phyloP scores from a whole-genome alignment of 2,797 vertebrate genomes.

The Anomalospiza imberbis region DNA sequence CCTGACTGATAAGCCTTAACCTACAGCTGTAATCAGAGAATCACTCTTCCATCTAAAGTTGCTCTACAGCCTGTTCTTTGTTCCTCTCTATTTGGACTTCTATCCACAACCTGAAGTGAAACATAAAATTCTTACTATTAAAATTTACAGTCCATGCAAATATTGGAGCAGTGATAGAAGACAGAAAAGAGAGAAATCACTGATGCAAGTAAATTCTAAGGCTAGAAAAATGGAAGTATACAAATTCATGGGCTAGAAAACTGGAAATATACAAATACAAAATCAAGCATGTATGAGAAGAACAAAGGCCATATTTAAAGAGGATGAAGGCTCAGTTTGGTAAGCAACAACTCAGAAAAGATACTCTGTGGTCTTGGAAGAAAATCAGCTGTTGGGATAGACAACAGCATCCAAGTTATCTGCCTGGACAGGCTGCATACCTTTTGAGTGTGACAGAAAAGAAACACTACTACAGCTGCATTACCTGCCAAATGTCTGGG shows the following conservation, averaged over 20 bases:
- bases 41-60: not conserved
- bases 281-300: not conserved
- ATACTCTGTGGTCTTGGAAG: not conserved
- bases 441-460: not conserved
- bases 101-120: not conserved
- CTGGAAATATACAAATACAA: fast-evolving
- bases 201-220: not conserved
- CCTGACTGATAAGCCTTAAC: not conserved
- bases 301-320: not conserved
- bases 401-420: not conserved
- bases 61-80: not conserved
- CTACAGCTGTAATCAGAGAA: not conserved
- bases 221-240: not conserved
- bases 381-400: not conserved
- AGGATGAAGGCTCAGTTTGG: not conserved
- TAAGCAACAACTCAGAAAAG: not conserved
- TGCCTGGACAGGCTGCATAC: not conserved
- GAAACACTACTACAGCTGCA: not conserved
- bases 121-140: not conserved
- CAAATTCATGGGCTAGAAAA: not conserved
- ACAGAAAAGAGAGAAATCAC: not conserved
- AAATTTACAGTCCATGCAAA: not conserved
- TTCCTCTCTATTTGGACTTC: not conserved
- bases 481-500: not conserved
- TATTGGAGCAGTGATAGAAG: not conserved